These are phyloP conservation scores for Liasis olivaceus DNA, from an alignment of 2,797 vertebrate species.

Conservation along the genomic window DNA sequence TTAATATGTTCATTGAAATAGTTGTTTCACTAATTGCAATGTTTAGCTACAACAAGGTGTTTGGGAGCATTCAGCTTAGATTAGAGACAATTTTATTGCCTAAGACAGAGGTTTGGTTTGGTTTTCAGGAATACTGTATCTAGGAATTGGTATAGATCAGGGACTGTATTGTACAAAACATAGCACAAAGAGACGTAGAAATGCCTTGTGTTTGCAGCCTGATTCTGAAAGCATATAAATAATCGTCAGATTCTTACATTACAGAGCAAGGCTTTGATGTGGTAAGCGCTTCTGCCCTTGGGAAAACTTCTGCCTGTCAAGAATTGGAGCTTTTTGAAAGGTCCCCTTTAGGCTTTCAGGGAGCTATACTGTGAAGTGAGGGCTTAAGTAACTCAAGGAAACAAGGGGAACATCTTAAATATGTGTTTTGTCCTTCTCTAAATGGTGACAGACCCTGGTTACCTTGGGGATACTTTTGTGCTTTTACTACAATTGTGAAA, in stretches of 20 bases:
- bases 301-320: background rate
- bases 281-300: background rate
- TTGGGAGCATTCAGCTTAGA: background rate
- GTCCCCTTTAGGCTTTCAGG: background rate
- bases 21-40: background rate
- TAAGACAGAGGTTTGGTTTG: background rate
- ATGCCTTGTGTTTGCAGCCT: background rate
- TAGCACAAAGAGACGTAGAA: background rate
- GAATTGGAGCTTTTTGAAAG: constrained; percentile 8
- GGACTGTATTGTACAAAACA: background rate
- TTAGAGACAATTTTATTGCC: background rate
- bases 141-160: constrained; percentile 6
- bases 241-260: background rate
- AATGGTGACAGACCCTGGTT: background rate
- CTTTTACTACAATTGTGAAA: background rate
- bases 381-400: background rate
- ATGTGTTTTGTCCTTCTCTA: background rate
- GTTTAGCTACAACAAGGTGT: background rate
- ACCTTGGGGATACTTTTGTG: background rate
- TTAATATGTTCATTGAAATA: background rate
- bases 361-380: background rate
- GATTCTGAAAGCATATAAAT: background rate
- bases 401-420: background rate
- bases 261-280: constrained; percentile 7
- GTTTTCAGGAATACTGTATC: background rate